Percentiles rank a stretch among this genome's conserved stretches.
phyloP scores from a whole-genome alignment of 2,797 vertebrate species.

The Lepus oiostolus region DNA sequence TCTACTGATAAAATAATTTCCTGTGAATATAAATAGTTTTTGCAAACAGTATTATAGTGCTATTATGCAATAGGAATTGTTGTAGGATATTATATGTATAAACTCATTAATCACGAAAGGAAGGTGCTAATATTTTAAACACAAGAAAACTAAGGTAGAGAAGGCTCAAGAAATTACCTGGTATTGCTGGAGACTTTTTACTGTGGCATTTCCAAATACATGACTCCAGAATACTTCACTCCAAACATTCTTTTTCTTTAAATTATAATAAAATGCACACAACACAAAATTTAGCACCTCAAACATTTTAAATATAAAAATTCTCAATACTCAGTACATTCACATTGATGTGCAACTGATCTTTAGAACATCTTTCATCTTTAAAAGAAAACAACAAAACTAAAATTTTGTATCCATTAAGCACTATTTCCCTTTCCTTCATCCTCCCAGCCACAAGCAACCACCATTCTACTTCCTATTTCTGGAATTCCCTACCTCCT shows the following conservation, averaged over 20 bases:
- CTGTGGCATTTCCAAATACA: background rate
- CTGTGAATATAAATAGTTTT: background rate
- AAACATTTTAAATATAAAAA: background rate
- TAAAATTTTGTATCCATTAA: background rate
- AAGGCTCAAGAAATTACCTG: background rate
- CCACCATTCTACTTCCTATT: background rate
- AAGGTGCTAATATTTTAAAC: background rate
- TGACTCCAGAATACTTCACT: background rate
- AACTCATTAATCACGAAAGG: background rate
- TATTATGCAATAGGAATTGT: background rate
- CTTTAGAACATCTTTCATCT: background rate
- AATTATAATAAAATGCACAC: background rate
- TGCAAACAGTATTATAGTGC: background rate
- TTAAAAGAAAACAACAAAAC: background rate
- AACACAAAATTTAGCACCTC: background rate
- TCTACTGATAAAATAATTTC: background rate
- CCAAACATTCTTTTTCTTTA: background rate
- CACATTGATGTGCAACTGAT: background rate
- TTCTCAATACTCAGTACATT: background rate
- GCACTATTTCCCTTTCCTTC: background rate
- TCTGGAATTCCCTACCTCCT: background rate
- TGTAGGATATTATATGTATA: background rate
- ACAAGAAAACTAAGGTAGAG: background rate
- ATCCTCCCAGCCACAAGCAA: background rate
- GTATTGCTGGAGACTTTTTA: background rate